Percentiles rank a stretch among this genome's conserved stretches.
These are phyloP conservation scores for Hydroisotoma schaefferi DNA, from an alignment of 2,888 invertebrate genomes.

Conservation along the genomic window DNA sequence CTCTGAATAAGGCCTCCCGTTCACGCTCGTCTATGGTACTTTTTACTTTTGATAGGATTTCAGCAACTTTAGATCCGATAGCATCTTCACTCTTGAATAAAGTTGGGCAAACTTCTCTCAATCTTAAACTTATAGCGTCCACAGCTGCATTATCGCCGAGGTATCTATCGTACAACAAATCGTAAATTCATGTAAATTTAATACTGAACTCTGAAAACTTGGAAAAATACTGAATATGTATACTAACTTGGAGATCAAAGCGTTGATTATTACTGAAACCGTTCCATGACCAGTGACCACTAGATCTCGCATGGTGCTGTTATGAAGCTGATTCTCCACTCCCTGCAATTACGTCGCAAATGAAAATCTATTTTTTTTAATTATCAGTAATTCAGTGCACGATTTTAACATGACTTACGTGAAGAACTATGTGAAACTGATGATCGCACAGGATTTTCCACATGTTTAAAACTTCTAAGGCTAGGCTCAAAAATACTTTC, in stretches of 20 bases:
- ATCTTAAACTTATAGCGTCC: constrained; percentile 79
- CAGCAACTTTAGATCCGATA: constrained; percentile 80
- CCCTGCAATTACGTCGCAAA: constrained; percentile 53
- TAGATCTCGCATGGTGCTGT: constrained; percentile 66
- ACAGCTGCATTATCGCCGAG: constrained; percentile 92
- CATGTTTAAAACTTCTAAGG: constrained; percentile 83
- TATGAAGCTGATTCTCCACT: constrained; percentile 59
- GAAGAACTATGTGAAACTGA: constrained; percentile 71
- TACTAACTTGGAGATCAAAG: constrained; percentile 73
- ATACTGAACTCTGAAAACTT: not conserved
- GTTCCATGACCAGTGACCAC: constrained; percentile 74
- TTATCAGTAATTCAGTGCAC: no score
- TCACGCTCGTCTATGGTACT: constrained; percentile 34
- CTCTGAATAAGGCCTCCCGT: constrained; percentile 42
- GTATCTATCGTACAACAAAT: constrained; percentile 60
- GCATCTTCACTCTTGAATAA: constrained; percentile 94
- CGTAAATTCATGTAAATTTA: not conserved
- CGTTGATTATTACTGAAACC: constrained; percentile 71
- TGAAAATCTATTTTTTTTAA: not conserved
- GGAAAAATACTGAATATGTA: no score
- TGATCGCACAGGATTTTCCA: constrained; percentile 93
- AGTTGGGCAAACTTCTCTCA: constrained; percentile 87
- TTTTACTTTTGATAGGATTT: constrained; percentile 45
- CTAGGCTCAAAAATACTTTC: constrained; percentile 68
- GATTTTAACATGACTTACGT: constrained; percentile 27